Evolutionary conservation across 2,113 vertebrate genomes (phyloP), one percentile per base, ranked within the genome.

Genomic region (Lycocorax pyrrhopterus): DNA sequence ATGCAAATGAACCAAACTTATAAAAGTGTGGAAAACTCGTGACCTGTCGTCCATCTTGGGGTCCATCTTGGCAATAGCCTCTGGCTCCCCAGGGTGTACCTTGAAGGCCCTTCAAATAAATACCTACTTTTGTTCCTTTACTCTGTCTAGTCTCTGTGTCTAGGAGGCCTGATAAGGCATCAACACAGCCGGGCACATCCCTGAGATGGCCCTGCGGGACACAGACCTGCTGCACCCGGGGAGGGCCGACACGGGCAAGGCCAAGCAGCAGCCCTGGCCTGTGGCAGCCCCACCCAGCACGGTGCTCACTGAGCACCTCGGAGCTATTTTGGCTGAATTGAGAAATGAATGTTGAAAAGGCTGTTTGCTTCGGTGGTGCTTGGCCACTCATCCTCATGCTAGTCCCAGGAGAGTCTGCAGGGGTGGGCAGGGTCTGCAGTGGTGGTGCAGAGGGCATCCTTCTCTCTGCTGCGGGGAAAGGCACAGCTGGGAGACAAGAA

Each of bases 221-320:
- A 23, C 17, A 67, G 52, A 67, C 13, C 39, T 55, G 47, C 60
- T 81, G 64, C 37, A 10, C 12, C 0, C 2, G 6, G 21, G 30
- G 3, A 82, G 13, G 33, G 18, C 46, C 7, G 44, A 20, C 72
- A 56, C 1, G 6, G 49, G 20, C 43, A 55, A 20, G n/a, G 75
- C 12, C 66, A 22, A 62, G 33, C 29, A 67, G 44, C 58, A 67
- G 13, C 43, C 60, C 56, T 1, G 1, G 49, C 32, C 60, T 37
- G 23, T 21, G 21, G 23, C 4, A 1, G n/a, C 37, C 27, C 23
- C 18, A 39, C 8, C 32, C 60, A 47, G 33, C 23, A 11, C 0
- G 0, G 20, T 5, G 19, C 55, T 53, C 4, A 1, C 51, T 52
- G 73, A 33, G 32, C 43, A 9, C n/a, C 23, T 21, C 0, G 1